Evolutionary conservation across 2,888 invertebrate genomes (phyloP).

Genomic region (Hoplodrina blanda): DNA sequence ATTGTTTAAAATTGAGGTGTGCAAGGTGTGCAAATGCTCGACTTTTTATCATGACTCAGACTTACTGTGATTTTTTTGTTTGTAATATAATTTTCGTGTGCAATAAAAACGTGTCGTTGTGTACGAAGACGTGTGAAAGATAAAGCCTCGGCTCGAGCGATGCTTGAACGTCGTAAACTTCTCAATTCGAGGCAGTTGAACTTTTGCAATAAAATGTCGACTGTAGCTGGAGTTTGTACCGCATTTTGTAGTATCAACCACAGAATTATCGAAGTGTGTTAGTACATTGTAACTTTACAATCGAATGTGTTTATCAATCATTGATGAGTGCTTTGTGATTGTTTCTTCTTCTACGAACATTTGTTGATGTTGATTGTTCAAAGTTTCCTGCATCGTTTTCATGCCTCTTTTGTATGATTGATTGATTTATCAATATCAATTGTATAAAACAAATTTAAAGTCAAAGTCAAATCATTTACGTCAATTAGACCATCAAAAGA

Average conservation of each 20-base stretch:
- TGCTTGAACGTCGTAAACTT: conserved; percentile 59
- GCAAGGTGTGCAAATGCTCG: conserved; percentile 28
- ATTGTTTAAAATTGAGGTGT: conserved; percentile 36
- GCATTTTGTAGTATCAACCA: conserved; percentile 39
- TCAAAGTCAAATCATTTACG: too few relatives aligned
- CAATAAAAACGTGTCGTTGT: conserved; percentile 59
- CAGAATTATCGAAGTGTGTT: conserved; percentile 26
- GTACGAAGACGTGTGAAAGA: conserved; percentile 59
- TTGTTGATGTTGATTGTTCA: background rate
- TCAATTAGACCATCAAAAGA: too few relatives aligned
- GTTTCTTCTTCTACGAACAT: conserved; percentile 3
- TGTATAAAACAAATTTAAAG: background rate
- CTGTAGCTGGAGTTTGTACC: conserved; percentile 32
- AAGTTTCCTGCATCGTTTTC: background rate
- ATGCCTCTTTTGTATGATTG: background rate
- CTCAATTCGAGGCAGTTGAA: conserved; percentile 57
- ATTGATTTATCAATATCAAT: background rate
- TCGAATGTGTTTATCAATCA: conserved; percentile 21
- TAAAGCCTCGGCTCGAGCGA: conserved; percentile 40
- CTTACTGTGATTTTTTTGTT: conserved; percentile 38
- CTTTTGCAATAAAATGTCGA: conserved; percentile 62
- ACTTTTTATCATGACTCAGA: conserved; percentile 16
- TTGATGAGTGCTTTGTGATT: background rate
- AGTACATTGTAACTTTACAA: conserved; percentile 30
- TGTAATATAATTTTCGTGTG: conserved; percentile 42